Base-by-base conservation (phyloP, 2,113 vertebrate species). In the Antechinus flavipes region DNA sequence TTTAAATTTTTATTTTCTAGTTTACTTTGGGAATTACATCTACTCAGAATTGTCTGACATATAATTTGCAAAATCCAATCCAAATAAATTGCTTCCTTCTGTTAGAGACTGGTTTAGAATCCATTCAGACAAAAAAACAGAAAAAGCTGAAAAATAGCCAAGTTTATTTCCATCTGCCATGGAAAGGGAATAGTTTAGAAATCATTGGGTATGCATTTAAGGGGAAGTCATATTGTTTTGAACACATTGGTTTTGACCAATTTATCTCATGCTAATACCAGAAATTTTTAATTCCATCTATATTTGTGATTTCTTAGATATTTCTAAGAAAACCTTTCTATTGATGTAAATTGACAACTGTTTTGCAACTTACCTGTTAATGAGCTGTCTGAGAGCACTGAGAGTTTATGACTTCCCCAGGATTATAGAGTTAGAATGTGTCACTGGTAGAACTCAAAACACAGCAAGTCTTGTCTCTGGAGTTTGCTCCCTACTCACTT, bases 21-120 rank as follows among this genome's bases (percentile, higher is more conserved):
- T 30, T 30, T 94, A 76, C 27, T 92, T 27, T 50, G 90, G 89
- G 52, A 91, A 90, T 91, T n/a, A 35, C 58, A n/a, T 23, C 90
- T 92, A 47, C 35, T 96, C 42, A 95, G 16, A 94, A 93, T 68
- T 93, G 24, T 92, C 52, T 35, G 52, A 16, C 96, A 94, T 89
- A 50, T 26, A 89, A 95, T 91, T 94, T 94, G 50, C 27, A 93
- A 95, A 94, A 89, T 54, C 56, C 16, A 56, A 10, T 92, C 54
- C 92, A 84, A 47, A 94, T 9, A 23, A 47, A 90, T 24, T 54
- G 30, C 9, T 46, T 68, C 54, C 26, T 61, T 27, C 46, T 56
- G 19, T 55, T 89, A 68, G 30, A 68, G 16, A 16, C 4, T 35
- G 35, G 35, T 90, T 35, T 91, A 19, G 93, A 93, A 90, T 76